Percentiles rank a stretch among this genome's conserved stretches.
These are phyloP conservation scores for Intellagama lesueurii DNA, from an alignment of 2,797 vertebrate genomes.

Conservation along the genomic window DNA sequence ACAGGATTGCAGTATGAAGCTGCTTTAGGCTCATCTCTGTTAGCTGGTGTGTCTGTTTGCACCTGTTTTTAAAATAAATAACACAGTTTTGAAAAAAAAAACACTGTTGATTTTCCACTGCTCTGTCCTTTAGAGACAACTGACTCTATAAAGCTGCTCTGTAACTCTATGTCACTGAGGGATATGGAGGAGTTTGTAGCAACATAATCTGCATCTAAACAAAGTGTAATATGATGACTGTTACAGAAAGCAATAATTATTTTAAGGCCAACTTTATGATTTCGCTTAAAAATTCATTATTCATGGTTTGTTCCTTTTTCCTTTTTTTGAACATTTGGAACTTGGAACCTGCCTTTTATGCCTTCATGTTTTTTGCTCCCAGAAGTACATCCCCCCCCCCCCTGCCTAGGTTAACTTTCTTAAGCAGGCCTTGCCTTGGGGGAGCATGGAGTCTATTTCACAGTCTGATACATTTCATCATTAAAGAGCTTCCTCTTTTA, in stretches of 20 bases:
- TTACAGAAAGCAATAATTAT: not conserved
- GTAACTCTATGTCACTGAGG: not conserved
- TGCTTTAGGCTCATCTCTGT: not conserved
- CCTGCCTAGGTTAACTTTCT: not conserved
- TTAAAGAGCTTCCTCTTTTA: conserved; percentile 4
- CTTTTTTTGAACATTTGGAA: not conserved
- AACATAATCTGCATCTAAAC: not conserved
- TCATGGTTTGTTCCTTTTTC: not conserved
- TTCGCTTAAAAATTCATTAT: not conserved
- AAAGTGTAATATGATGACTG: not conserved
- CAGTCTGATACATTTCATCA: conserved; percentile 26
- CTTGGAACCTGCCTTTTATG: not conserved
- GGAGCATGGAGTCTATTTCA: conserved; percentile 26
- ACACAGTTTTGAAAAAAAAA: too few species aligned
- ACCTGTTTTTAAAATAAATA: too few species aligned
- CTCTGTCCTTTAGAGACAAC: not conserved
- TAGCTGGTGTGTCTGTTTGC: not conserved
- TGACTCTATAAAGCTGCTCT: not conserved
- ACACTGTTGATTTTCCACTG: too few species aligned
- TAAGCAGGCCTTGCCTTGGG: conserved; percentile 13
- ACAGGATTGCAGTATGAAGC: not conserved
- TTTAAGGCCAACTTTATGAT: not conserved
- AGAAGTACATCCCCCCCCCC: not conserved
- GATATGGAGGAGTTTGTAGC: not conserved
- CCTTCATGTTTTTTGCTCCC: not conserved